phyloP scores from a whole-genome alignment of 2,888 invertebrate genomes.

The Eubasilissa splendida region DNA sequence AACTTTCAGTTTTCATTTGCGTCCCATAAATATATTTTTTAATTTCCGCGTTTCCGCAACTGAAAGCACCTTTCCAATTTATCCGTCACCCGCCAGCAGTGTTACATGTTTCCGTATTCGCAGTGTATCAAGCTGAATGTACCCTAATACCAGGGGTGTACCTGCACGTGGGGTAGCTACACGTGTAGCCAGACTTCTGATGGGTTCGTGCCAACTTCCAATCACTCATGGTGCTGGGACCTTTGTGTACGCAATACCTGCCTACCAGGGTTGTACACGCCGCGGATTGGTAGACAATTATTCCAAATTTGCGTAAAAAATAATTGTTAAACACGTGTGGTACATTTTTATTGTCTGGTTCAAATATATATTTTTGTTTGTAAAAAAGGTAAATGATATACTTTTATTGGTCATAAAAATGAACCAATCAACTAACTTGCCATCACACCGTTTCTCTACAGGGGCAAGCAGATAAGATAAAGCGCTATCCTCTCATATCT shows the following conservation, averaged over 20 bases:
- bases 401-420: too few relatives aligned
- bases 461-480: too few relatives aligned
- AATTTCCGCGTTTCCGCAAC: constrained; percentile 5
- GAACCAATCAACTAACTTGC: too few relatives aligned
- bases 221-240: constrained; percentile 54
- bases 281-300: background rate
- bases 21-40: background rate
- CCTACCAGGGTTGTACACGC: constrained; percentile 8
- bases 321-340: too few relatives aligned
- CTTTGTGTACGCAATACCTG: constrained; percentile 48
- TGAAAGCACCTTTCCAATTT: constrained; percentile 41
- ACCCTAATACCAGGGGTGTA: background rate
- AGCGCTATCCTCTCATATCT: too few relatives aligned
- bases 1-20: too few relatives aligned
- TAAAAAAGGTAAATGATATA: too few relatives aligned
- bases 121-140: too few relatives aligned
- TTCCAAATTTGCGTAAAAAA: too few relatives aligned
- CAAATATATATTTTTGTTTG: too few relatives aligned
- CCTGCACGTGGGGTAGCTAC: constrained; percentile 8
- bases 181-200: constrained; percentile 46
- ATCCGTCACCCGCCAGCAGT: constrained; percentile 31
- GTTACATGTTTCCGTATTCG: constrained; percentile 15
- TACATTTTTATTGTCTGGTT: too few relatives aligned
- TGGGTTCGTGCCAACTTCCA: constrained; percentile 58
- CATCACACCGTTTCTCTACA: too few relatives aligned